Evolutionary conservation across 2,888 invertebrate genomes (phyloP).

Genomic region (Metellina segmentata): DNA sequence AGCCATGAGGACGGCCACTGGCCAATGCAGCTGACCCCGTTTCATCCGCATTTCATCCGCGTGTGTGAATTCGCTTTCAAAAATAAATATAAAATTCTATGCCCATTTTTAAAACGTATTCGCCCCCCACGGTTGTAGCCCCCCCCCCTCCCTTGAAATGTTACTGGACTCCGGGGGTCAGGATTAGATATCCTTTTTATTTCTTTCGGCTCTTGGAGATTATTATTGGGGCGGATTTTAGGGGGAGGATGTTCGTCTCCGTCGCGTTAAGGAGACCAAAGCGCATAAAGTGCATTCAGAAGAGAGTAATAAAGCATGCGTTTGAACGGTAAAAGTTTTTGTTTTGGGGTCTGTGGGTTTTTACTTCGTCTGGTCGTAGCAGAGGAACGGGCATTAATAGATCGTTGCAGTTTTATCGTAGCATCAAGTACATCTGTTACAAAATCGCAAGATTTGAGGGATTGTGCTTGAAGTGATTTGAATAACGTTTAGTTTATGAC

Average conservation of each 20-base stretch:
- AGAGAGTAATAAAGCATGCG: conserved; percentile 27
- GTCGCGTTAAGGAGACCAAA: conserved; percentile 21
- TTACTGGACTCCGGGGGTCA: conserved; percentile 36
- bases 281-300: conserved; percentile 15
- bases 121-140: conserved; percentile 20
- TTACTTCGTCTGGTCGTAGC: background rate
- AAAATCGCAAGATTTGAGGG: too few species aligned
- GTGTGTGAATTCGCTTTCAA: conserved; percentile 69
- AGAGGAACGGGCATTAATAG: too few species aligned
- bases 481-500: too few species aligned
- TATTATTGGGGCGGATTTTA: conserved; percentile 17
- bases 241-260: conserved; percentile 19
- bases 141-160: conserved; percentile 1
- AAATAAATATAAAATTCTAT: conserved; percentile 47
- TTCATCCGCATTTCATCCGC: conserved; percentile 67
- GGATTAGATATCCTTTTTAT: conserved; percentile 27
- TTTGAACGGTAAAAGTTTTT: background rate
- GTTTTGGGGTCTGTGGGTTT: background rate
- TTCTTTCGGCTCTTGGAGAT: background rate
- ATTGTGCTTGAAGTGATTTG: too few species aligned
- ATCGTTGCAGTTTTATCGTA: too few species aligned
- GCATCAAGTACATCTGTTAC: too few species aligned
- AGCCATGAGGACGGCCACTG: conserved; percentile 72
- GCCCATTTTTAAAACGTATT: conserved; percentile 67
- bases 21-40: conserved; percentile 73